Conservation (phyloP, 2,113 vertebrate species). For the Sprattus sprattus region DNA sequence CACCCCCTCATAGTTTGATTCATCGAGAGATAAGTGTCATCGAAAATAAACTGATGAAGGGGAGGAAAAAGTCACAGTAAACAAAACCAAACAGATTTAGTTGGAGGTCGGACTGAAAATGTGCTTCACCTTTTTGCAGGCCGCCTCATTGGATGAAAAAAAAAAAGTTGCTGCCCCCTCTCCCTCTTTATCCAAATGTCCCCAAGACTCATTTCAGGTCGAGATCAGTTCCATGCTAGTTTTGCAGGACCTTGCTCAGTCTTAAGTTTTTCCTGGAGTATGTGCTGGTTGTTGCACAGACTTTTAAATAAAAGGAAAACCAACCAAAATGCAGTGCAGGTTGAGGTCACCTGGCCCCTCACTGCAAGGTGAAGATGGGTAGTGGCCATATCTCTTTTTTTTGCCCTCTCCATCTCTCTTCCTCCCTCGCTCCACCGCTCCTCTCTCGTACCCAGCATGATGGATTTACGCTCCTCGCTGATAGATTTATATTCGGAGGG, state of each 20-base stretch:
- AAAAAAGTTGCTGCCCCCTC: too few species aligned
- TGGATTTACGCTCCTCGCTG: constrained; percentile 44
- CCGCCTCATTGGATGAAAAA: too few species aligned
- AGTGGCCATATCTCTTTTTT: neutral
- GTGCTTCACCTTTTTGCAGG: too few species aligned
- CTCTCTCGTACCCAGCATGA: constrained; percentile 21
- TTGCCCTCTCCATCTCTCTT: neutral
- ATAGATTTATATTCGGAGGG: constrained; percentile 42
- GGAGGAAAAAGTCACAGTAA: neutral
- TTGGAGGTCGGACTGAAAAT: too few species aligned
- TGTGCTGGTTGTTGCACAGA: too few species aligned
- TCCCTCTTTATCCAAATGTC: too few species aligned
- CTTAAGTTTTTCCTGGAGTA: too few species aligned
- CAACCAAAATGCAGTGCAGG: neutral
- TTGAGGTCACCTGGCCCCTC: constrained; percentile 30
- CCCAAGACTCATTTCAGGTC: too few species aligned
- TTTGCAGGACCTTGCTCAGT: too few species aligned
- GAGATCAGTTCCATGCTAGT: too few species aligned
- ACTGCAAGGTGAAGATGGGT: constrained; percentile 36
- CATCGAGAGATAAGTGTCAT: neutral
- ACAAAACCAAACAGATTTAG: neutral
- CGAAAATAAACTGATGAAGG: neutral
- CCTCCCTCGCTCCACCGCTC: neutral
- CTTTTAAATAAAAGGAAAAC: neutral
- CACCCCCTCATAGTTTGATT: neutral